Percentiles rank a stretch among this genome's conserved stretches.
These are phyloP conservation scores for Tortricodes alternella DNA, from an alignment of 2,888 invertebrate species.

Conservation along the genomic window DNA sequence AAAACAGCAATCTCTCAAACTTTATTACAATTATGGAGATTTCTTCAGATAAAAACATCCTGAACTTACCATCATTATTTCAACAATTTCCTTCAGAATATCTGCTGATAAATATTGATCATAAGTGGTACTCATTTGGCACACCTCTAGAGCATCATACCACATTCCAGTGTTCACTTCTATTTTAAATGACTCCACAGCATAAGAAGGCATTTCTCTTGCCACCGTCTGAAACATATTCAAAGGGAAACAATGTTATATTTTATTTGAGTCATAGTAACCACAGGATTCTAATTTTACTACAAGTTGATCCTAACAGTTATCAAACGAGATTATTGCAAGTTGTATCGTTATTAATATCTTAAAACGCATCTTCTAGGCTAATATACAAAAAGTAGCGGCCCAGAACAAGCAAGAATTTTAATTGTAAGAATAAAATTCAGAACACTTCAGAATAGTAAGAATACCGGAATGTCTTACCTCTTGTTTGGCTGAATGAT, in stretches of 20 bases:
- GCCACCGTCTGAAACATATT: not conserved
- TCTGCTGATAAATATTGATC: slow-evolving; percentile 63
- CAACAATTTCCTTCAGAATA: slow-evolving; percentile 63
- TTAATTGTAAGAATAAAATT: not conserved
- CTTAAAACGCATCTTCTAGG: too few species aligned
- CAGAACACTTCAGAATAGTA: too few species aligned
- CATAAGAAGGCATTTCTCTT: slow-evolving; percentile 47
- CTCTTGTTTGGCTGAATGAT: slow-evolving; percentile 47
- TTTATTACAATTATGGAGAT: not conserved
- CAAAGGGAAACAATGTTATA: too few species aligned
- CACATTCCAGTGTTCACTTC: slow-evolving; percentile 66
- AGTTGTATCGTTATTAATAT: too few species aligned
- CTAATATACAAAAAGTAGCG: too few species aligned
- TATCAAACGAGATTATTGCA: too few species aligned
- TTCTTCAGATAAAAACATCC: not conserved
- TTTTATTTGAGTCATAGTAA: too few species aligned
- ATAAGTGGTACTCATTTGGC: slow-evolving; percentile 56
- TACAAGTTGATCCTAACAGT: too few species aligned
- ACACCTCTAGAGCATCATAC: slow-evolving; percentile 71
- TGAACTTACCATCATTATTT: slow-evolving; percentile 69
- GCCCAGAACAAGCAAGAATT: not conserved
- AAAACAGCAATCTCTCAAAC: not conserved
- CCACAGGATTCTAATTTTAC: too few species aligned
- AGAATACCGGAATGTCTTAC: too few species aligned
- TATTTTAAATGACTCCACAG: slow-evolving; percentile 62